A percentile compares a stretch with the other conserved stretches of the same genome.
Evolutionary conservation across 1,140 invertebrate species (phyloP).

Genomic region (Grapholita molesta): DNA sequence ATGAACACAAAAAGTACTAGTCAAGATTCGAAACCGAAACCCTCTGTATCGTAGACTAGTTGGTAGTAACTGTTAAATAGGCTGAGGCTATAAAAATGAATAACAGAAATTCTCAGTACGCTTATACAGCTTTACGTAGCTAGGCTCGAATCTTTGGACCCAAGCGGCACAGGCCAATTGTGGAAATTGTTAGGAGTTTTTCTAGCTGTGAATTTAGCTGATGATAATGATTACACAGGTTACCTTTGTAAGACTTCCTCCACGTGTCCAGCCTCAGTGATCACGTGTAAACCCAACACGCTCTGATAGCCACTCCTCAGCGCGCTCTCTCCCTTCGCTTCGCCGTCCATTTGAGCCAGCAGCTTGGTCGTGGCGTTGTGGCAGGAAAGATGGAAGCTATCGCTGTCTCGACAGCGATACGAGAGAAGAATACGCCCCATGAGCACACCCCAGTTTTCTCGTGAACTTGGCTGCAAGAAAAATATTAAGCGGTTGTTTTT

Average conservation of each 20-base stretch:
- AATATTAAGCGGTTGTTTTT: neutral
- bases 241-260: constrained; percentile 72
- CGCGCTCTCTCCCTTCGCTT: constrained; percentile 80
- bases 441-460: constrained; percentile 67
- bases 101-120: too few species aligned
- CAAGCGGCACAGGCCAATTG: too few species aligned
- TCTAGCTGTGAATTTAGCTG: too few species aligned
- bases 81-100: too few species aligned
- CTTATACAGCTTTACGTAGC: too few species aligned
- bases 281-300: constrained; percentile 85
- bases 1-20: too few species aligned
- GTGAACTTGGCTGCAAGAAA: constrained; percentile 51
- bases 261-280: constrained; percentile 80
- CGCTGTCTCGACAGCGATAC: constrained; percentile 48
- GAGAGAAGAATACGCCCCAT: constrained; percentile 62
- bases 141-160: too few species aligned
- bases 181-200: too few species aligned
- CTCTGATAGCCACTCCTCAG: constrained; percentile 79
- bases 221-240: neutral
- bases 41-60: too few species aligned
- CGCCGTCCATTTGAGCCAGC: constrained; percentile 54
- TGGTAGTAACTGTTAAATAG: too few species aligned
- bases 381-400: constrained; percentile 38
- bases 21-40: too few species aligned
- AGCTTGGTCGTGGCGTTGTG: constrained; percentile 43